Evolutionary conservation across 2,888 invertebrate genomes (phyloP), one percentile per base, ranked within the genome.

Genomic region (Sesamia inferens): DNA sequence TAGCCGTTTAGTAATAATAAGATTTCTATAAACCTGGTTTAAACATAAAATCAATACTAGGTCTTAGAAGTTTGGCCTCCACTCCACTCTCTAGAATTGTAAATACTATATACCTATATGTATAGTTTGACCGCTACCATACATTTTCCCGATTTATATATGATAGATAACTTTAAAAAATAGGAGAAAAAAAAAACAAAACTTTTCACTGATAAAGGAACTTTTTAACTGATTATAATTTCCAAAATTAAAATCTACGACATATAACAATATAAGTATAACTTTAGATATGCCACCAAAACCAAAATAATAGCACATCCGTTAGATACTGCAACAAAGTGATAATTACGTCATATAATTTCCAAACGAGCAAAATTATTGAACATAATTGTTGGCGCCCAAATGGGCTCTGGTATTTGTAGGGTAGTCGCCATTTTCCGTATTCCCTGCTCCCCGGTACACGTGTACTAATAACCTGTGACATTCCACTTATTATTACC

Each of bases 401-500:
- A 87, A 92, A 92, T 92, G 87, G 91, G 88, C 85, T 79, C 85
- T 78, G 90, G 88, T 80, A 90, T 90, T 90, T 87, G 80, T 79
- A 55, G 75, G 78, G 78, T 68, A 79, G 88, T 81, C 67, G 83
- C 79, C 82, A 85, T 87, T 88, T 90, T 88, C 86, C 77, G 63
- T 51, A 22, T 22, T 69, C 19, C 48, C 14, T 31, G 70, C 8
- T 64, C 65, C 66, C 61, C 67, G 51, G 68, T 81, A 84, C 90
- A 92, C 92, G 92, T 92, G 91, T 78, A 76, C 81, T 89, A 90
- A 92, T 91, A 85, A 87, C 88, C 78, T 82, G 87, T 84, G 86
- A 90, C 90, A 93, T 93, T 92, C 91, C 92, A 87, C 84, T 85
- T 88, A 88, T 88, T 85, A 89, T 86, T 85, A 86, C 75, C 81